Evolutionary conservation across 1,140 invertebrate species (phyloP).

Genomic region (Pseudomyrmex dendroicus): DNA sequence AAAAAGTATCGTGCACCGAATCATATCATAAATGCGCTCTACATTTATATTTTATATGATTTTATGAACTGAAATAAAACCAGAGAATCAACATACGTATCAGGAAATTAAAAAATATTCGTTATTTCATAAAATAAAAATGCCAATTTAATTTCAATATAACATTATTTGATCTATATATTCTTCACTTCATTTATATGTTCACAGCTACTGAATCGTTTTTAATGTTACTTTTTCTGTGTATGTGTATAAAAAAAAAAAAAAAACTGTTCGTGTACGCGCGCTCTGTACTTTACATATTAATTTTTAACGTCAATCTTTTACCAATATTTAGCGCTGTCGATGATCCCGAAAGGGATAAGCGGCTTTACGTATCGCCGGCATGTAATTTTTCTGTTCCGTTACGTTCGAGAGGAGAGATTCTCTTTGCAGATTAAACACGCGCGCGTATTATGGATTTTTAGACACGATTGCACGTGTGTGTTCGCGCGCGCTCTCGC

Average conservation of each 20-base stretch:
- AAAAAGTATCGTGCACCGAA: background rate
- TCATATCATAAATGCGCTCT: too few species aligned
- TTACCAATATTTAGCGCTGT: background rate
- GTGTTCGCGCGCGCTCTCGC: slow-evolving; percentile 16
- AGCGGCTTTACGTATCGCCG: slow-evolving; percentile 3
- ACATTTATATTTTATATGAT: too few species aligned
- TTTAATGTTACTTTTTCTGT: too few species aligned
- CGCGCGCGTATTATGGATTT: slow-evolving; percentile 51
- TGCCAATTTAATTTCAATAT: slow-evolving; percentile 35
- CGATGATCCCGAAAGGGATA: slow-evolving; percentile 8
- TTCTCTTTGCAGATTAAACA: slow-evolving; percentile 35
- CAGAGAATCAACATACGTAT: too few species aligned
- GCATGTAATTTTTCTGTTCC: slow-evolving; percentile 32
- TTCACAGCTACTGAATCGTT: too few species aligned
- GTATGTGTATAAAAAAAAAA: too few species aligned
- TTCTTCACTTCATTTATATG: background rate
- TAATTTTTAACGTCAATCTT: slow-evolving; percentile 11
- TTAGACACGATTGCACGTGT: slow-evolving; percentile 39
- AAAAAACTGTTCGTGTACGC: background rate
- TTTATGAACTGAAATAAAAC: too few species aligned
- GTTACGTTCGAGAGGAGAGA: background rate
- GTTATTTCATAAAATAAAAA: slow-evolving; percentile 13
- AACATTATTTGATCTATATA: slow-evolving; percentile 11
- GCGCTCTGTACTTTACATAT: background rate
- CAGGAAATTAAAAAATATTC: slow-evolving; percentile 17